These are phyloP conservation scores for Eilema griseolum DNA, from an alignment of 2,888 invertebrate genomes.

Conservation along the genomic window DNA sequence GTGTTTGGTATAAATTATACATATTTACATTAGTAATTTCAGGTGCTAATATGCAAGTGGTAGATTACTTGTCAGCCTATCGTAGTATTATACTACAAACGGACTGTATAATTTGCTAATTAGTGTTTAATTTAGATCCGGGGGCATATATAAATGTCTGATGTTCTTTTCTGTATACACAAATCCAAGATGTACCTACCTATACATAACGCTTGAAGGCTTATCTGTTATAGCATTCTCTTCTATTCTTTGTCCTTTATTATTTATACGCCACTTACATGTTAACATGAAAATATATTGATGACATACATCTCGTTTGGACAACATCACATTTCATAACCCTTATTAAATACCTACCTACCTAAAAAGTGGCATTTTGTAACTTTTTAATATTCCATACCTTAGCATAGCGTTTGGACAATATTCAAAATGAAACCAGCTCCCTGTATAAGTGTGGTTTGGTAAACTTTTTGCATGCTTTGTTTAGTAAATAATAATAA, in stretches of 20 bases:
- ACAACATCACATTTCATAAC: too few species aligned
- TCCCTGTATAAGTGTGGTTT: too few species aligned
- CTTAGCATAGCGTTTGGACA: too few species aligned
- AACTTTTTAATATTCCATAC: too few species aligned
- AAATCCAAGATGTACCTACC: too few species aligned
- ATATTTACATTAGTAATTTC: neutral
- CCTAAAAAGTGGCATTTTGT: too few species aligned
- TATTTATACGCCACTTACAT: neutral
- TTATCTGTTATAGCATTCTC: neutral
- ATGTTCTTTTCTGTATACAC: neutral
- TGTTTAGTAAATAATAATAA: too few species aligned
- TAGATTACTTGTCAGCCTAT: neutral
- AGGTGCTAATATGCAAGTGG: neutral
- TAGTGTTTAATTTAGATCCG: neutral
- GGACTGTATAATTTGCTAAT: slow-evolving; percentile 13
- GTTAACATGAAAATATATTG: neutral
- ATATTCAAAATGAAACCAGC: too few species aligned
- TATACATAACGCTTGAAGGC: neutral
- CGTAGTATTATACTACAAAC: slow-evolving; percentile 16
- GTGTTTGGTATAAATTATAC: neutral
- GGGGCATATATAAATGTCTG: neutral
- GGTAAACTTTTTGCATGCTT: too few species aligned
- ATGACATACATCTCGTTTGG: too few species aligned
- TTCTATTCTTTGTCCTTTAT: neutral
- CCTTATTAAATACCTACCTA: too few species aligned